Evolutionary conservation across 2,797 vertebrate species (phyloP).

Genomic region (Mycteria americana): DNA sequence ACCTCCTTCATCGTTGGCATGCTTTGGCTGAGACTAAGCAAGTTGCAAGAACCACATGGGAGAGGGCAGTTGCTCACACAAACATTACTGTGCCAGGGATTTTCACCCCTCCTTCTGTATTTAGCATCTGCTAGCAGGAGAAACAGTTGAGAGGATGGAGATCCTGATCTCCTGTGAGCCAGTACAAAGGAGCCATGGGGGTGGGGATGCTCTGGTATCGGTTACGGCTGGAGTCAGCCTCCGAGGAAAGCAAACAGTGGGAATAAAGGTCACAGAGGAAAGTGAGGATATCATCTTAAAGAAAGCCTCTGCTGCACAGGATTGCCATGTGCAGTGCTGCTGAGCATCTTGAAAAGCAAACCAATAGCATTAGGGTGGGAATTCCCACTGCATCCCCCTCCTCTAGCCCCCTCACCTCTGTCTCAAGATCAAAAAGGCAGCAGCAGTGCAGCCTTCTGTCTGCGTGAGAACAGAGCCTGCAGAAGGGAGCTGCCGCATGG

Average conservation of each 20-base stretch:
- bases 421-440: constrained; percentile 42
- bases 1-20: background rate
- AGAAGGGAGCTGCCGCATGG: background rate
- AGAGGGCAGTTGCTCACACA: background rate
- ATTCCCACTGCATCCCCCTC: constrained; percentile 32
- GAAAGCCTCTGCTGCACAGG: background rate
- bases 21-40: background rate
- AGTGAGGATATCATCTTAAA: background rate
- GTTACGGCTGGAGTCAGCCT: background rate
- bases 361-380: constrained; percentile 6
- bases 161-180: background rate
- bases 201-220: background rate
- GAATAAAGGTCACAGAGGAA: constrained; percentile 23
- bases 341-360: constrained; percentile 29
- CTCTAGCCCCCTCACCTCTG: constrained; percentile 25
- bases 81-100: background rate
- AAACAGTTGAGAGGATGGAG: background rate
- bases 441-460: background rate
- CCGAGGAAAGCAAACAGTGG: background rate
- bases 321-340: background rate
- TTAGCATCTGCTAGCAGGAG: background rate
- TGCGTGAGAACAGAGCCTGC: background rate
- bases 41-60: background rate
- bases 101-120: background rate
- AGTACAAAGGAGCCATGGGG: background rate